Percentiles rank a stretch among this genome's conserved stretches.
phyloP scores from a whole-genome alignment of 2,888 invertebrate species.

The Drosophila limbata region DNA sequence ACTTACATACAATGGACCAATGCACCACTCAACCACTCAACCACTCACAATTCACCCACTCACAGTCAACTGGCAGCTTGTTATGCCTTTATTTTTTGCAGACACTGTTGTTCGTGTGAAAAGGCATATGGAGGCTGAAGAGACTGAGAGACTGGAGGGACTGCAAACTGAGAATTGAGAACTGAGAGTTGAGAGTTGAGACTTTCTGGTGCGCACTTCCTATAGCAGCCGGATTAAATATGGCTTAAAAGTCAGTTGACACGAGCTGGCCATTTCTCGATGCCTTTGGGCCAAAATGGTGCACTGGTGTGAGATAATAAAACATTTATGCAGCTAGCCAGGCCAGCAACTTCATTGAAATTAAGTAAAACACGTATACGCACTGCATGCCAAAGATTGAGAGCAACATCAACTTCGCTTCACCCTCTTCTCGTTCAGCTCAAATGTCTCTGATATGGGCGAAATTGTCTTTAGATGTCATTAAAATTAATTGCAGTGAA shows the following conservation, averaged over 20 bases:
- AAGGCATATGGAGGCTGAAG: background rate
- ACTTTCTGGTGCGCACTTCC: constrained; percentile 66
- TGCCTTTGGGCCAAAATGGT: constrained; percentile 57
- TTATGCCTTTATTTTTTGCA: constrained; percentile 41
- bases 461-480: constrained; percentile 65
- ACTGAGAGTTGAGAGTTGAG: constrained; percentile 8
- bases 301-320: constrained; percentile 74
- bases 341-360: constrained; percentile 70
- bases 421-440: background rate
- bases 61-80: constrained; percentile 49
- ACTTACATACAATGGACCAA: constrained; percentile 32
- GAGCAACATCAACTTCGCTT: background rate
- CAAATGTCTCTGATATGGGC: constrained; percentile 11
- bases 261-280: constrained; percentile 76
- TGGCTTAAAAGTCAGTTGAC: constrained; percentile 80
- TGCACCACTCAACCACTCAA: constrained; percentile 11
- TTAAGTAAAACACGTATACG: constrained; percentile 69
- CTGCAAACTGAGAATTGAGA: constrained; percentile 1
- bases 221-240: constrained; percentile 72
- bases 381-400: constrained; percentile 35
- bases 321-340: constrained; percentile 75
- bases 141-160: too few species aligned
- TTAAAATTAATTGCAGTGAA: constrained; percentile 65
- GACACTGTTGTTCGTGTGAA: constrained; percentile 10
- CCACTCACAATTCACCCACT: constrained; percentile 29